These are phyloP conservation scores for Nycticebus coucang DNA, from an alignment of 2,113 vertebrate genomes.

Conservation along the genomic window DNA sequence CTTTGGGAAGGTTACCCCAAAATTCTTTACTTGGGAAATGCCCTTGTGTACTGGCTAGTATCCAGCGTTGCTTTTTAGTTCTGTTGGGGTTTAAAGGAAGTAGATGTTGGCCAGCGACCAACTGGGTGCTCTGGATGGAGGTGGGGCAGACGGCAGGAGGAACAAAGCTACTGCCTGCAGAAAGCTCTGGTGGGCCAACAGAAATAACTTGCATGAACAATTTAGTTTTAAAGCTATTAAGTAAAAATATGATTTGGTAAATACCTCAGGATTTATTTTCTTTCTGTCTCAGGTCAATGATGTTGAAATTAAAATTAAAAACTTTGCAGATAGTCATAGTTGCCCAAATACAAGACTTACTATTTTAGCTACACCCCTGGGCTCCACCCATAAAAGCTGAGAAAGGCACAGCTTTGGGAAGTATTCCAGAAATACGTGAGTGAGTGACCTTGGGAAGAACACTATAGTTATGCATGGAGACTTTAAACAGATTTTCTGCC, in stretches of 20 bases:
- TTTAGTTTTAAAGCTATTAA: neutral
- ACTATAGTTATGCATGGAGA: neutral
- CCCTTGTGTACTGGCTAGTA: neutral
- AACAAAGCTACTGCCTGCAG: neutral
- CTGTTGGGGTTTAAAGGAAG: neutral
- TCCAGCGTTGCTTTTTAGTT: neutral
- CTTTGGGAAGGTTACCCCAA: neutral
- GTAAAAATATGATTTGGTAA: neutral
- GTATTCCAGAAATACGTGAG: neutral
- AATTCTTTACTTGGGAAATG: neutral
- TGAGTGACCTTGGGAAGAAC: slow-evolving; percentile 10
- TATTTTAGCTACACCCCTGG: neutral
- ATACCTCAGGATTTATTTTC: neutral
- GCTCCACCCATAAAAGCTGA: neutral
- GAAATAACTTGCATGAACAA: neutral
- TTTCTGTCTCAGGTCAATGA: neutral
- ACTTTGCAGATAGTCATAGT: neutral
- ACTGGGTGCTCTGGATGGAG: neutral
- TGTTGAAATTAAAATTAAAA: neutral
- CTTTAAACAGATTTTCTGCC: slow-evolving; percentile 49
- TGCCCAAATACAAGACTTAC: no score
- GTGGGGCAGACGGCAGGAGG: neutral
- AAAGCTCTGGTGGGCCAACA: neutral
- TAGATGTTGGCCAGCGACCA: neutral
- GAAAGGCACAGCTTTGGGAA: neutral